Conservation (phyloP, 2,797 vertebrate genomes). For the Myotis planiceps region DNA sequence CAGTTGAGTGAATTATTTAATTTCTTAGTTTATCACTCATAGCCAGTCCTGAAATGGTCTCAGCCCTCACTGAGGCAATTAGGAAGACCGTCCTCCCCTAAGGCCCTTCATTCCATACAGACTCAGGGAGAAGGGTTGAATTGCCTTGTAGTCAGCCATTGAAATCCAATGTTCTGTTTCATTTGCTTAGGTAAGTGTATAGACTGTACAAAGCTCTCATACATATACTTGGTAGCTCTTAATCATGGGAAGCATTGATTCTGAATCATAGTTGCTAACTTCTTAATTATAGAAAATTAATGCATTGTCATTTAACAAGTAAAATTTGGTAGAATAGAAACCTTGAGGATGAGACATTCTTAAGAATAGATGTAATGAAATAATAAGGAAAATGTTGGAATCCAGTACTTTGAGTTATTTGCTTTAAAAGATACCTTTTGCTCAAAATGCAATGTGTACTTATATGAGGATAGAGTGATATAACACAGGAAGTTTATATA, state of each 20-base stretch:
- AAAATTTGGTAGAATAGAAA: neutral
- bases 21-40: neutral
- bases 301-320: neutral
- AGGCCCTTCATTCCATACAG: neutral
- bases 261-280: neutral
- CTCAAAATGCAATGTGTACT: neutral
- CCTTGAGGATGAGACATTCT: neutral
- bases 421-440: slow-evolving; percentile 16
- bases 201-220: neutral
- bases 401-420: neutral
- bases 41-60: neutral
- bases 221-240: neutral
- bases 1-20: neutral
- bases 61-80: neutral
- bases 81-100: neutral
- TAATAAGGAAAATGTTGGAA: neutral
- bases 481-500: neutral
- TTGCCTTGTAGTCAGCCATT: neutral
- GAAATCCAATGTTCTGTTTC: neutral
- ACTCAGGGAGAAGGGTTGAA: neutral
- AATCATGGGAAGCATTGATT: neutral
- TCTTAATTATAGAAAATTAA: neutral
- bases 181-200: neutral
- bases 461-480: neutral
- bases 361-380: neutral